phyloP scores from a whole-genome alignment of 2,888 invertebrate genomes.

The Dynastes grantii region DNA sequence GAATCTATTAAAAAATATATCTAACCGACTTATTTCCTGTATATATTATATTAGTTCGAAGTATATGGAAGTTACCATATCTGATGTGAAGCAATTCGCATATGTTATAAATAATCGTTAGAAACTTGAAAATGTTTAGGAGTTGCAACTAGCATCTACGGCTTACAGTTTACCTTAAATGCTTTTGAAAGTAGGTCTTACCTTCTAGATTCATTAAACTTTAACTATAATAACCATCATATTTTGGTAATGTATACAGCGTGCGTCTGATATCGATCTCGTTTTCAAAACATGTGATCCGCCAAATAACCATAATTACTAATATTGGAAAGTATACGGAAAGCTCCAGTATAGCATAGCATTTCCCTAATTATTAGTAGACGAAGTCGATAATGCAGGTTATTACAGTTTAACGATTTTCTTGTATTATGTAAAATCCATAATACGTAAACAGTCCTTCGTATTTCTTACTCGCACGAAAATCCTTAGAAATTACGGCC shows the following conservation, averaged over 20 bases:
- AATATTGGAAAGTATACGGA: not conserved
- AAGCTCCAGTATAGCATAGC: not conserved
- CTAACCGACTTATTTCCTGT: too few species aligned
- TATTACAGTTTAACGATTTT: slow-evolving; percentile 5
- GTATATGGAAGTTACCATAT: too few species aligned
- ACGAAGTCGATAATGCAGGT: not conserved
- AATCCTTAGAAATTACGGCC: slow-evolving; percentile 11
- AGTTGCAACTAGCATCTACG: not conserved
- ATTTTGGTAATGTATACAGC: not conserved
- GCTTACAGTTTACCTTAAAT: not conserved
- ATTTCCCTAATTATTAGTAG: slow-evolving; percentile 15
- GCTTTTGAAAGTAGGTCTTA: slow-evolving; percentile 10
- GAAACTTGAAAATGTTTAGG: too few species aligned
- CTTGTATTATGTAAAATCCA: slow-evolving; percentile 2
- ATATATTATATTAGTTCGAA: too few species aligned
- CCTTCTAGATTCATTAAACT: slow-evolving; percentile 12
- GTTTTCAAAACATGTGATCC: not conserved
- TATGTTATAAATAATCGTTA: too few species aligned
- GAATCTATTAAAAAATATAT: too few species aligned
- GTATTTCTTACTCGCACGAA: not conserved
- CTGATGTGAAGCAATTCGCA: too few species aligned
- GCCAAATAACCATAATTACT: slow-evolving; percentile 16
- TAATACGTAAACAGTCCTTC: slow-evolving; percentile 3
- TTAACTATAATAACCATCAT: slow-evolving; percentile 13
- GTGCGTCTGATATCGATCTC: slow-evolving; percentile 12